Evolutionary conservation across 2,888 invertebrate species (phyloP).

Genomic region (Agrotis puta): DNA sequence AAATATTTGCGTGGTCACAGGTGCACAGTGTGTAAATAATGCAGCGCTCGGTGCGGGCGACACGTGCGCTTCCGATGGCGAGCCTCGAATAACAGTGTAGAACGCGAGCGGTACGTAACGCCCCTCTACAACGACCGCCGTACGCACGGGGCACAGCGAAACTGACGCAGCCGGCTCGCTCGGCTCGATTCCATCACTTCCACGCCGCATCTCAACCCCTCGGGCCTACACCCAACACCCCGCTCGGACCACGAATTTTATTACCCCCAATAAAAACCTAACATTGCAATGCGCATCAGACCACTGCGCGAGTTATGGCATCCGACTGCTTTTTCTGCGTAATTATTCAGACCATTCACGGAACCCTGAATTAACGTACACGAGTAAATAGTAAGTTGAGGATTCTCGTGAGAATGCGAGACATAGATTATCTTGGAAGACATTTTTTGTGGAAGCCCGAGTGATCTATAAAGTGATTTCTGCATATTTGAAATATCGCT

Average conservation of each 20-base stretch:
- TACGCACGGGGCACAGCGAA: conserved; percentile 84
- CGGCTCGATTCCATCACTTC: conserved; percentile 58
- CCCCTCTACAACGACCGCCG: conserved; percentile 84
- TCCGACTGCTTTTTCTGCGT: conserved; percentile 84
- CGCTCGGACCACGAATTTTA: conserved; percentile 72
- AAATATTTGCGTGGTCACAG: conserved; percentile 87
- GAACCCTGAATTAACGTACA: conserved; percentile 80
- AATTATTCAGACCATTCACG: conserved; percentile 88
- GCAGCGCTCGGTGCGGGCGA: conserved; percentile 78
- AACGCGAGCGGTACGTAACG: conserved; percentile 71
- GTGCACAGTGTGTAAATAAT: conserved; percentile 81
- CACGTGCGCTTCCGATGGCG: conserved; percentile 88
- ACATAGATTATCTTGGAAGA: conserved; percentile 47
- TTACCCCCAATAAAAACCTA: conserved; percentile 74
- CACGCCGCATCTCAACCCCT: conserved; percentile 80
- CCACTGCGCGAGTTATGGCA: conserved; percentile 73
- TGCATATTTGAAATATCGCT: conserved; percentile 36
- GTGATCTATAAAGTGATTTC: conserved; percentile 41
- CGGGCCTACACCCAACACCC: conserved; percentile 69
- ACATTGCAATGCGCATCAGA: conserved; percentile 66
- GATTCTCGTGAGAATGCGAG: conserved; percentile 58
- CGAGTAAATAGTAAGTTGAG: conserved; percentile 72
- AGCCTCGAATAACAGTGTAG: conserved; percentile 85
- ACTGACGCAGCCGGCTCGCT: conserved; percentile 78
- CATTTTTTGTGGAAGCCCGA: conserved; percentile 44